Evolutionary conservation across 2,888 invertebrate genomes (phyloP).

Genomic region (Ptilodon capucinus): DNA sequence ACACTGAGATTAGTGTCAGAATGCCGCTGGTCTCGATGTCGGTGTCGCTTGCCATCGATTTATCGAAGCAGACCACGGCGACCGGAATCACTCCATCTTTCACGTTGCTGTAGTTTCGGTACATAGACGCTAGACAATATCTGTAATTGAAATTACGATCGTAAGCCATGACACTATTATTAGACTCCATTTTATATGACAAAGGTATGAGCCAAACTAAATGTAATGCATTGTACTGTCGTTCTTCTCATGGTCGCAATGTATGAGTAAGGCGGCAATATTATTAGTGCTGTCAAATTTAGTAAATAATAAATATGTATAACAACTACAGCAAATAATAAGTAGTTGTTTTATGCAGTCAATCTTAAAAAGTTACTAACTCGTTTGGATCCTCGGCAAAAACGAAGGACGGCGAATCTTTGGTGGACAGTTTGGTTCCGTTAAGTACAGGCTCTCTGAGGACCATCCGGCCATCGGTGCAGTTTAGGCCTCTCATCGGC

Average conservation of each 20-base stretch:
- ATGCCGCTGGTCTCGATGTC: slow-evolving; percentile 66
- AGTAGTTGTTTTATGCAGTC: too few relatives aligned
- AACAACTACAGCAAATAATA: too few relatives aligned
- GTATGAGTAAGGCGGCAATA: too few relatives aligned
- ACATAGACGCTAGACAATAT: slow-evolving; percentile 62
- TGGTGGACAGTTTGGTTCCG: slow-evolving; percentile 62
- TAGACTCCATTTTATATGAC: too few relatives aligned
- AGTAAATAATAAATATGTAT: too few relatives aligned
- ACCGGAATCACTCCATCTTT: slow-evolving; percentile 45
- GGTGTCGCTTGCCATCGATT: slow-evolving; percentile 76
- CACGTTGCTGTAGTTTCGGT: slow-evolving; percentile 38
- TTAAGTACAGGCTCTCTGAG: slow-evolving; percentile 57
- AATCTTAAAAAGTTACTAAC: slow-evolving; percentile 40
- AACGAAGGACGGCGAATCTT: slow-evolving; percentile 57
- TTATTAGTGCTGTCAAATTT: too few relatives aligned
- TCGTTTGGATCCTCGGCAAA: slow-evolving; percentile 62
- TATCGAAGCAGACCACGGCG: slow-evolving; percentile 84
- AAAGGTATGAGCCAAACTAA: too few relatives aligned
- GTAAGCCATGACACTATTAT: neutral
- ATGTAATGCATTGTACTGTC: too few relatives aligned
- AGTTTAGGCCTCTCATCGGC: slow-evolving; percentile 44
- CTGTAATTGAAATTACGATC: slow-evolving; percentile 37
- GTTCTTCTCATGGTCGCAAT: too few relatives aligned
- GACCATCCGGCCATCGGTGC: slow-evolving; percentile 58
- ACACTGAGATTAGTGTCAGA: slow-evolving; percentile 77